phyloP scores from a whole-genome alignment of 2,797 vertebrate species.

The Zenarchopterus dispar region DNA sequence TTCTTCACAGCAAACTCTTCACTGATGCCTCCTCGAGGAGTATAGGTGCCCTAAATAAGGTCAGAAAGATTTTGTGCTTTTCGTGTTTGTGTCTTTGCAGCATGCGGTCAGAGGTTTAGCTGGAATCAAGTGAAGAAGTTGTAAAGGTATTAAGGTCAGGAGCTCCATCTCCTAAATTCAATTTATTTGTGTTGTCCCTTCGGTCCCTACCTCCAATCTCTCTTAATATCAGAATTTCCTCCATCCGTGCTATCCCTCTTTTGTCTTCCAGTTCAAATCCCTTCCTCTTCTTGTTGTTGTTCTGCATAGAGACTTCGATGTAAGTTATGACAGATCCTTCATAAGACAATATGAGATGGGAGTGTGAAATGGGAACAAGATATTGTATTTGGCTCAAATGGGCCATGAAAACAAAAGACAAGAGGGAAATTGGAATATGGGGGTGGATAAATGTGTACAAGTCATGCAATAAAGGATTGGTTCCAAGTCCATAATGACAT shows the following conservation, averaged over 20 bases:
- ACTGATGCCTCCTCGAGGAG: conserved; percentile 98
- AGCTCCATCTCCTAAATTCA: conserved; percentile 19
- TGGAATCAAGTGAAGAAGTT: conserved; percentile 20
- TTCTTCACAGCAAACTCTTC: conserved; percentile 99
- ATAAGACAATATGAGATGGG: conserved; percentile 55
- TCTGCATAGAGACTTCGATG: conserved; percentile 40
- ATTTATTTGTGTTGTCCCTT: conserved; percentile 6
- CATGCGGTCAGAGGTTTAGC: conserved; percentile 21
- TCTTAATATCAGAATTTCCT: conserved; percentile 31
- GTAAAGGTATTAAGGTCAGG: conserved; percentile 58
- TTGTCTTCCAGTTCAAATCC: conserved; percentile 41
- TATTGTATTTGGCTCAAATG: conserved; percentile 64
- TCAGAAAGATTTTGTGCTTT: conserved; percentile 38
- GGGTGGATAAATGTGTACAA: conserved; percentile 15
- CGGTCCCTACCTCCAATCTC: conserved; percentile 29
- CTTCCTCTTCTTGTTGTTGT: conserved; percentile 32
- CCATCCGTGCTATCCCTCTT: conserved; percentile 30
- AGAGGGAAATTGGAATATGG: conserved; percentile 45
- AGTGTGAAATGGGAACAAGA: conserved; percentile 64
- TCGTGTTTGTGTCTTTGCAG: conserved; percentile 8
- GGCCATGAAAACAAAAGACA: conserved; percentile 57
- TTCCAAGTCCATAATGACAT: conserved; percentile 27
- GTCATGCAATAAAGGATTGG: conserved; percentile 28
- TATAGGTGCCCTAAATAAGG: conserved; percentile 99
- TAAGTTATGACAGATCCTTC: conserved; percentile 52